phyloP scores from a whole-genome alignment of 2,113 vertebrate genomes.

The Dicaeum eximium region DNA sequence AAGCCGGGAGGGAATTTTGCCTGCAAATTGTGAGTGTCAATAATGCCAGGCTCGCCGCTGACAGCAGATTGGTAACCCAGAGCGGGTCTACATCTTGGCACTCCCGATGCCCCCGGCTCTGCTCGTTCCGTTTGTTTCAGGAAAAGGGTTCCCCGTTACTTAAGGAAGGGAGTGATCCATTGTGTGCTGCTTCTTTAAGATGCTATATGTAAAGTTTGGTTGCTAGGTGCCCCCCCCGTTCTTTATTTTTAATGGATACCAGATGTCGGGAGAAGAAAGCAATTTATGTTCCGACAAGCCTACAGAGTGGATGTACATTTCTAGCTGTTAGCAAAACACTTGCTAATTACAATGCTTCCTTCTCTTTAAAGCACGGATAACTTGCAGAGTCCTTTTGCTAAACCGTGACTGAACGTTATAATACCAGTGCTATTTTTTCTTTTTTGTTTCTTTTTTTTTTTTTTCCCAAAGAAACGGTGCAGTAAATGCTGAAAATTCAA shows the following conservation, averaged over 20 bases:
- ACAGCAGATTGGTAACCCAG: background rate
- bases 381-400: background rate
- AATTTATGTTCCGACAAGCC: conserved; percentile 18
- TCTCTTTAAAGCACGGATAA: background rate
- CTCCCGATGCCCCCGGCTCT: too few species aligned
- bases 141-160: background rate
- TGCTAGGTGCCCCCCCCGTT: background rate
- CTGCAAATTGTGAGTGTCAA: background rate
- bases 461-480: rapidly evolving
- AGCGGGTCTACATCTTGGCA: background rate
- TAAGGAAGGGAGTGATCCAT: background rate
- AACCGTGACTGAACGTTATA: background rate
- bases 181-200: background rate
- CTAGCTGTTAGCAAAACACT: conserved; percentile 43
- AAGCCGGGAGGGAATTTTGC: background rate
- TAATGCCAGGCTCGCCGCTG: background rate
- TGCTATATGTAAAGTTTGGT: background rate
- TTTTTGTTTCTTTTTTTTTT: background rate
- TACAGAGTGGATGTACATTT: conserved; percentile 20
- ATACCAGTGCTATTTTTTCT: background rate
- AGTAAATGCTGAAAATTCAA: background rate
- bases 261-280: conserved; percentile 9
- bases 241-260: background rate
- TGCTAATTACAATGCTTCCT: background rate
- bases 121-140: background rate